phyloP scores from a whole-genome alignment of 2,113 vertebrate species.

The Equus quagga region DNA sequence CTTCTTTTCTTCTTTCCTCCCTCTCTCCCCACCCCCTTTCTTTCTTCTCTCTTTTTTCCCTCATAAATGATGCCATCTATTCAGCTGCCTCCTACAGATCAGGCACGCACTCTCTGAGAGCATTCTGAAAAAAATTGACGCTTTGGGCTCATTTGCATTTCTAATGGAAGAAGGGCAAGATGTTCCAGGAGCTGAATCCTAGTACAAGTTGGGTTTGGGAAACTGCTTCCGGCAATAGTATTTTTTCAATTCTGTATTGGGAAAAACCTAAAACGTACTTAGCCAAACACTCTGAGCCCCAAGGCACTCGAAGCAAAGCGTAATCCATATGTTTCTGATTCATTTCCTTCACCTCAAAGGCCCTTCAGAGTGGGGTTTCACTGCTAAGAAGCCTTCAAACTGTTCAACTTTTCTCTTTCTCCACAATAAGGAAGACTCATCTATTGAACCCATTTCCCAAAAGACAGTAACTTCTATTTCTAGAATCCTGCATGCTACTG shows the following conservation, averaged over 20 bases:
- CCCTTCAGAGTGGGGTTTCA: conserved; percentile 67
- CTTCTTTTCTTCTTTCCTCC: no score
- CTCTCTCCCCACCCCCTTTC: neutral
- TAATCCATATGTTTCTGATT: conserved; percentile 80
- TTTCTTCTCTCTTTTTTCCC: neutral
- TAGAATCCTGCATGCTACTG: neutral
- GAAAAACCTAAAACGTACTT: conserved; percentile 81
- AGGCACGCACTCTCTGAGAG: neutral
- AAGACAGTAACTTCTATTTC: conserved; percentile 54
- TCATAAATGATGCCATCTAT: neutral
- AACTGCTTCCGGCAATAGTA: conserved; percentile 77
- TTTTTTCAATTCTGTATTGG: conserved; percentile 75
- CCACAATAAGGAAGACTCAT: conserved; percentile 45
- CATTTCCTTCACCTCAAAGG: conserved; percentile 79
- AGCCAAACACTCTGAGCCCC: conserved; percentile 77
- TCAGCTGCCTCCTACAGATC: neutral
- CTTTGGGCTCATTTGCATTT: conserved; percentile 75
- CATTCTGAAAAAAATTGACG: neutral
- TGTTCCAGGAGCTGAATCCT: conserved; percentile 64
- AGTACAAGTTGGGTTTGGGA: conserved; percentile 74
- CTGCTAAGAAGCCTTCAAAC: conserved; percentile 65
- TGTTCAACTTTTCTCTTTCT: conserved; percentile 71
- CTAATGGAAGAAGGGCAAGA: conserved; percentile 54
- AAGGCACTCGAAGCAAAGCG: conserved; percentile 77
- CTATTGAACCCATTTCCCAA: conserved; percentile 60